Base-by-base conservation (phyloP, 2,797 vertebrate species). In the Xenopus petersii region DNA sequence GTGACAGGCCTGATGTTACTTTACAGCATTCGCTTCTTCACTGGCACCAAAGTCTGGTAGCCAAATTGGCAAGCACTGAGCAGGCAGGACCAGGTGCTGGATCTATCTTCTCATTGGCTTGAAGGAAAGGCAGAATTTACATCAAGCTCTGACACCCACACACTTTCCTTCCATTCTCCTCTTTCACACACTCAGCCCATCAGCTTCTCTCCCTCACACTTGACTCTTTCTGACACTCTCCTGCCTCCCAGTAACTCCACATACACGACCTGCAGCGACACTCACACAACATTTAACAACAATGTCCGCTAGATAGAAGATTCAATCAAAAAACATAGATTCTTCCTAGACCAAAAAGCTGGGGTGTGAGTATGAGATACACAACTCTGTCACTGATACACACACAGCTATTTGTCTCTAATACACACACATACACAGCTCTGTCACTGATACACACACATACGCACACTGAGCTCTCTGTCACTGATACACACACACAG, bases 101-200 rank as follows among this genome's bases (percentile, higher is more conserved):
- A 65, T 62, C 71, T 66, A 4, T 1, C 4, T 9, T 67, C 26
- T 70, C 26, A 79, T 79, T 79, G 77, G 77, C 26, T 63, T 12
- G 12, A 67, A 69, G 61, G 62, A 77, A 74, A 79, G 62, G 67
- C 71, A 79, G 62, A 63, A 79, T 79, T 79, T 74, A 66, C 67
- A 74, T 74, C 66, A 66, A 74, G 59, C 62, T 65, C 62, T 74
- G 62, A 74, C 71, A 70, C 76, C 77, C 77, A 79, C 77, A 79
- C 77, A 73, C 71, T 70, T 74, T 73, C 24, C 71, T 67, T 67
- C 65, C 66, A 15, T 47, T 72, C 30, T 78, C 54, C 66, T 64
- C 67, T 61, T 55, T 64, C 49, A 48, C 61, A 75, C 16, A 60
- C 21, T 24, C 58, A 60, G 2, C 17, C 58, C 24, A 26, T 60